A percentile compares a stretch with the other conserved stretches of the same genome.
These are phyloP conservation scores for Benitochromis conjunctus DNA, from an alignment of 2,113 vertebrate species.

Conservation along the genomic window DNA sequence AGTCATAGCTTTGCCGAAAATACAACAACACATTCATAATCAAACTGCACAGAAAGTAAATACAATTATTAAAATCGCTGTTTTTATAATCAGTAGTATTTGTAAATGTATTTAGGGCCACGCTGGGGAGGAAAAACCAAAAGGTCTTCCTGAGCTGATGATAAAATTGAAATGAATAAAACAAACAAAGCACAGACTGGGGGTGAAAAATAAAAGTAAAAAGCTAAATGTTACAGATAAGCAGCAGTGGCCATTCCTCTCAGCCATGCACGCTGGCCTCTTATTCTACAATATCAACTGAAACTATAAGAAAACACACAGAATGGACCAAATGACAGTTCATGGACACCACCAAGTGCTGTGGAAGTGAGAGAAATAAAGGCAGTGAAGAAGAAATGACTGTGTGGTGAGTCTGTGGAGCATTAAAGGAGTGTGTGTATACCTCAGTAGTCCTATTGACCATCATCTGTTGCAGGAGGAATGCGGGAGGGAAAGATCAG, in stretches of 20 bases:
- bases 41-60: not conserved
- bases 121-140: not conserved
- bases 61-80: not conserved
- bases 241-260: constrained; percentile 7
- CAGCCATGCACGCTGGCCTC: constrained; percentile 33
- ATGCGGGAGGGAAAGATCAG: constrained; percentile 60
- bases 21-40: not conserved
- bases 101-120: not conserved
- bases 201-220: not conserved
- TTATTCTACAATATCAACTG: not conserved
- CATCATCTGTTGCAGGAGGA: constrained; percentile 94
- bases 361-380: not conserved
- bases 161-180: not conserved
- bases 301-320: not conserved
- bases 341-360: constrained; percentile 23
- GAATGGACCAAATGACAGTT: not conserved
- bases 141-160: not conserved
- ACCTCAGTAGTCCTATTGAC: constrained; percentile 99
- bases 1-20: not conserved
- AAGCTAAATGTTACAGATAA: not conserved
- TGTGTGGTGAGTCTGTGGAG: constrained; percentile 7
- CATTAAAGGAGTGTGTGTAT: constrained; percentile 62
- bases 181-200: not conserved
- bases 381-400: not conserved
- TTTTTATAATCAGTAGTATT: not conserved